Base-by-base conservation (phyloP, 2,113 vertebrate species). In the Guaruba guarouba region DNA sequence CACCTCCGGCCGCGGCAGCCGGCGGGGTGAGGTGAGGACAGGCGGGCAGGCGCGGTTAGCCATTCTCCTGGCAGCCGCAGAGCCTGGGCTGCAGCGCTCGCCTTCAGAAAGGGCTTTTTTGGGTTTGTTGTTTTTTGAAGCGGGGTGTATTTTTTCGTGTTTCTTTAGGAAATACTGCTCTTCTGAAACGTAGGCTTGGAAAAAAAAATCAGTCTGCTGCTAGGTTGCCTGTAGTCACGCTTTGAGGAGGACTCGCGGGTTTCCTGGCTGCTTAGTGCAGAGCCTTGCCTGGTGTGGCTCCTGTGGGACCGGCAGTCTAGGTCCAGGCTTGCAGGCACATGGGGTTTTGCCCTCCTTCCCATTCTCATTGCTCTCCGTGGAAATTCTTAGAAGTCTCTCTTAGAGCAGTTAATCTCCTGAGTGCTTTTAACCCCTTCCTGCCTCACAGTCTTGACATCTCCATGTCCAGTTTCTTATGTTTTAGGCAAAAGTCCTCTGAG, bases 21-120 rank as follows among this genome's bases (percentile, higher is more conserved):
- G 75, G 88, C 78, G 82, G 93, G 96, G 97, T 95, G 96, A 97
- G 18, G 35, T 61, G 95, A 94, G 96, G 97, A 97, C 97, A 95
- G 54, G 69, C 87, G 24, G 71, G 4, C 67, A 3, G 89, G 90
- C 95, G 92, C 52, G 22, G 24, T 64, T 57, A 54, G 67, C 73
- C 69, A 7, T 85, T 66, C 29, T 80, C 71, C 67, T 61, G 86
- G 80, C 86, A 80, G 86, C 46, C 13, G 43, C 5, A 11, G 27
- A 52, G 68, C 48, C 22, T 2, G 39, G 13, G 67, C 41, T 74
- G 78, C 61, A 6, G 41, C 22, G 18, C 62, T 63, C 14, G 5
- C 91, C 46, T 25, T 17, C 20, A 51, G 61, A 86, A 81, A 10
- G 11, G 71, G 48, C 25, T 63, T 44, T 49, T 69, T 37, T 31